Percentiles rank a stretch among this genome's conserved stretches.
Conservation (phyloP, 2,888 invertebrate genomes). For the Lochmaea crataegi region DNA sequence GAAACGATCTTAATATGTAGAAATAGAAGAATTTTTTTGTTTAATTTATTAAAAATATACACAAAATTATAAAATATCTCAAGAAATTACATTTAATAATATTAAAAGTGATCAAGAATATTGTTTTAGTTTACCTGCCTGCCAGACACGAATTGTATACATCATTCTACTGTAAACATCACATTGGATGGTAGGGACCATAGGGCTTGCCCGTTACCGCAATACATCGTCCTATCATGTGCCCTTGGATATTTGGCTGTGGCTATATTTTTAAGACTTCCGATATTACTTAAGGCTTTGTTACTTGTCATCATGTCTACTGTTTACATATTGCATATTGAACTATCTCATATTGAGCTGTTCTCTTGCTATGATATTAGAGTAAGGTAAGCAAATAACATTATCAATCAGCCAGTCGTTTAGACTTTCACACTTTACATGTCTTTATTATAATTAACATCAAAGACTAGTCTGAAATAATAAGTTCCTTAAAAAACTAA, state of each 20-base stretch:
- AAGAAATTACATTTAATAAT: slow-evolving; percentile 11
- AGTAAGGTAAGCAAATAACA: slow-evolving; percentile 72
- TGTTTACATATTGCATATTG: slow-evolving; percentile 83
- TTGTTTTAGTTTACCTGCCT: slow-evolving; percentile 74
- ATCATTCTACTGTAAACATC: slow-evolving; percentile 68
- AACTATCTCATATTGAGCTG: slow-evolving; percentile 82
- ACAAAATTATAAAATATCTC: no score
- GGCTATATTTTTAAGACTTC: slow-evolving; percentile 85
- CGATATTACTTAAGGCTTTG: slow-evolving; percentile 84
- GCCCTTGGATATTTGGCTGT: slow-evolving; percentile 86
- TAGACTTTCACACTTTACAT: no score
- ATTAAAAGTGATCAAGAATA: not conserved
- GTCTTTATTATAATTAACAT: no score
- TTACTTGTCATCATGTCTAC: slow-evolving; percentile 82
- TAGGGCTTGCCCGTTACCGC: slow-evolving; percentile 84
- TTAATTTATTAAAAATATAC: no score
- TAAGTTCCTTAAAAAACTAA: no score
- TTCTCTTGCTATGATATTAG: slow-evolving; percentile 86
- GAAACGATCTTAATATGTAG: no score
- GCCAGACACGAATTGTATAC: slow-evolving; percentile 65
- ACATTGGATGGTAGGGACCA: slow-evolving; percentile 73
- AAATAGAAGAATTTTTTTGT: no score
- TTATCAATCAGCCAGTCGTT: no score
- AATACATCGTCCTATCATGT: slow-evolving; percentile 88
- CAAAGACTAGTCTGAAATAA: no score